These are phyloP conservation scores for Coronaproctus castanopsis DNA, from an alignment of 2,888 invertebrate species.

Conservation along the genomic window DNA sequence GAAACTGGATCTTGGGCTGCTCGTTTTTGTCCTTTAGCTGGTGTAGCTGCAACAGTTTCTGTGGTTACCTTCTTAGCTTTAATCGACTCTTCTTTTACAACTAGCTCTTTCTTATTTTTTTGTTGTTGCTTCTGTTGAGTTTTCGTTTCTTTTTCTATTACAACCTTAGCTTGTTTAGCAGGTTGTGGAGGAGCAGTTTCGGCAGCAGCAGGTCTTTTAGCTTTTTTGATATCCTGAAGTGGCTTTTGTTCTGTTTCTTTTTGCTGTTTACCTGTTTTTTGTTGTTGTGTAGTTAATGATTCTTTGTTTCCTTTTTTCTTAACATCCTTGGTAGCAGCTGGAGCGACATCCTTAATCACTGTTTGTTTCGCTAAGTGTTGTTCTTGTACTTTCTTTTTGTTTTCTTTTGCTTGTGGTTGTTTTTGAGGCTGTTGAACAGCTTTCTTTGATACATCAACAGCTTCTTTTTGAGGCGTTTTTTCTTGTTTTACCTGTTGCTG, in stretches of 20 bases:
- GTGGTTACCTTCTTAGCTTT: constrained; percentile 11
- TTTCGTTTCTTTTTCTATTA: not conserved
- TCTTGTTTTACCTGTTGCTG: constrained; percentile 15
- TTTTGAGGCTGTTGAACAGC: constrained; percentile 11
- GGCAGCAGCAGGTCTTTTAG: constrained; percentile 6
- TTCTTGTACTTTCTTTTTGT: not conserved
- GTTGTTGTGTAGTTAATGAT: not conserved
- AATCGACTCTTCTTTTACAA: not conserved
- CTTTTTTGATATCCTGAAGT: not conserved
- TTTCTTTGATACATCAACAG: constrained; percentile 12
- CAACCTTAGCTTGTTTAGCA: constrained; percentile 5
- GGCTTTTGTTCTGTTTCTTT: not conserved
- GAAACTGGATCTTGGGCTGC: constrained; percentile 14
- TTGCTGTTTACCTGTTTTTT: not conserved
- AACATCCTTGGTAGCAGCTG: not conserved
- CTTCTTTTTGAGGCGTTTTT: constrained; percentile 10
- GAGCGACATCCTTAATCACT: not conserved
- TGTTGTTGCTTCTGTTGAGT: not conserved
- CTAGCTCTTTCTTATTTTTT: constrained; percentile 9
- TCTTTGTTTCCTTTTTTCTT: not conserved
- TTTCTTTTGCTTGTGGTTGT: constrained; percentile 11
- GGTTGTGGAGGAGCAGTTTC: constrained; percentile 14
- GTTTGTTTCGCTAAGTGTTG: not conserved
- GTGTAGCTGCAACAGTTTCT: constrained; percentile 13
- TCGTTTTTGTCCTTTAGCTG: constrained; percentile 12